Base-by-base conservation (phyloP, 2,113 vertebrate genomes). In the Emydocephalus ijimae region DNA sequence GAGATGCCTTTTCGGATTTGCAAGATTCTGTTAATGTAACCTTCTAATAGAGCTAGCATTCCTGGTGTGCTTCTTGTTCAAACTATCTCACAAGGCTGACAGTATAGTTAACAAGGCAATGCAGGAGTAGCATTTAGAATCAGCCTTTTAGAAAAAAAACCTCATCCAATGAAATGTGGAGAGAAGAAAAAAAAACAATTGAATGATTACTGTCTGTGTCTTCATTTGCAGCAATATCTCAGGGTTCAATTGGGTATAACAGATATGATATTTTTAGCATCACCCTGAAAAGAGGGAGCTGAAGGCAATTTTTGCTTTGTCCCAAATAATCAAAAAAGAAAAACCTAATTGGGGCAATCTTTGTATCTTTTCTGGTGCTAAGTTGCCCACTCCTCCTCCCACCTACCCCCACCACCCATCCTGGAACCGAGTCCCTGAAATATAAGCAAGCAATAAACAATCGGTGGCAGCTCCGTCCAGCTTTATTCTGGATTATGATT, bases 381-480 rank as follows among this genome's bases (percentile, higher is more conserved):
- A 20, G 29, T 57, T 87, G 81, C 45, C 91, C 81, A 92, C 34
- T 92, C 69, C 89, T 48, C 57, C 74, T 48, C 57, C 74, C 74
- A 74, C 88, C 57, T 69, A 15, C 11, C 61, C 26, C 61, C 57
- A 10, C 29, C 74, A 20, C 34, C 29, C 55, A 81, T 69, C 39
- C 89, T 92, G 91, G 81, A 90, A 92, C 81, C 74, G 88, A 85
- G 57, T 92, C 86, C 56, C 74, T 43, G 91, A 91, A 89, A 52
- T 34, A 87, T 61, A 89, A 93, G 45, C 89, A 87, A 90, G 89
- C 56, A 87, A 85, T 86, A 61, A 61, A 8, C 26, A 59, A 89
- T 87, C 39, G 57, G 29, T 39, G 69, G 50, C 50, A 56, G 34
- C 64, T 86, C 50, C 18, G 39, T 20, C n/a, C 61, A 87, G 26